Conservation (phyloP, 1,140 invertebrate species). For the Periplaneta americana region DNA sequence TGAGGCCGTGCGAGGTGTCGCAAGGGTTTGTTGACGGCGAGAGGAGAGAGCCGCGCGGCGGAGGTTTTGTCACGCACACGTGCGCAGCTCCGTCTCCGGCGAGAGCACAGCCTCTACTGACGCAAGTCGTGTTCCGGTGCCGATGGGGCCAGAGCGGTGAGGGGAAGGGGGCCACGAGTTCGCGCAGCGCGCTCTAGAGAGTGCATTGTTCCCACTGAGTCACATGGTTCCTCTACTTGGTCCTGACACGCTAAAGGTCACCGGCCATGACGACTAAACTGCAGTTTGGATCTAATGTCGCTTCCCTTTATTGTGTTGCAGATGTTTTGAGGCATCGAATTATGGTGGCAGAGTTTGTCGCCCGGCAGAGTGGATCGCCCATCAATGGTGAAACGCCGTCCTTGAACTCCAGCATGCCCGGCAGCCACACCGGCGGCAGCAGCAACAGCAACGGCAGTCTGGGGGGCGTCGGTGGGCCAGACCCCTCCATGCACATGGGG, state of each 20-base stretch:
- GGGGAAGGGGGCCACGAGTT: background rate
- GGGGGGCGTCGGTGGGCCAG: background rate
- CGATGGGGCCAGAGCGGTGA: background rate
- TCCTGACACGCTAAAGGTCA: too few relatives aligned
- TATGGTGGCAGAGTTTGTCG: slow-evolving; percentile 79
- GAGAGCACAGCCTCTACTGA: background rate
- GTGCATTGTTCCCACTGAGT: background rate
- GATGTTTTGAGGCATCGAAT: slow-evolving; percentile 67
- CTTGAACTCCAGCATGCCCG: slow-evolving; percentile 47
- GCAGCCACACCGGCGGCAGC: slow-evolving; percentile 12
- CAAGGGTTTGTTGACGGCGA: background rate
- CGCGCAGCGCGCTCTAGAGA: background rate
- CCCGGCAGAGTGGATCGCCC: slow-evolving; percentile 62
- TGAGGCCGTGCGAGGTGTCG: background rate
- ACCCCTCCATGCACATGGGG: background rate
- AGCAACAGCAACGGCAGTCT: slow-evolving; percentile 15
- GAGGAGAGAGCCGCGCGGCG: too few relatives aligned
- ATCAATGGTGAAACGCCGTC: slow-evolving; percentile 59
- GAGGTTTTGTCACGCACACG: too few relatives aligned
- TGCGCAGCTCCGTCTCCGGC: background rate
- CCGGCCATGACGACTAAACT: background rate
- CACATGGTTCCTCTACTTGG: background rate
- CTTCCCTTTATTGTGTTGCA: slow-evolving; percentile 37
- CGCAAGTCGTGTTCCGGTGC: background rate
- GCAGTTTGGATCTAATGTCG: background rate